Conservation (phyloP, 2,888 invertebrate genomes). For the Polyommatus iphigenia region DNA sequence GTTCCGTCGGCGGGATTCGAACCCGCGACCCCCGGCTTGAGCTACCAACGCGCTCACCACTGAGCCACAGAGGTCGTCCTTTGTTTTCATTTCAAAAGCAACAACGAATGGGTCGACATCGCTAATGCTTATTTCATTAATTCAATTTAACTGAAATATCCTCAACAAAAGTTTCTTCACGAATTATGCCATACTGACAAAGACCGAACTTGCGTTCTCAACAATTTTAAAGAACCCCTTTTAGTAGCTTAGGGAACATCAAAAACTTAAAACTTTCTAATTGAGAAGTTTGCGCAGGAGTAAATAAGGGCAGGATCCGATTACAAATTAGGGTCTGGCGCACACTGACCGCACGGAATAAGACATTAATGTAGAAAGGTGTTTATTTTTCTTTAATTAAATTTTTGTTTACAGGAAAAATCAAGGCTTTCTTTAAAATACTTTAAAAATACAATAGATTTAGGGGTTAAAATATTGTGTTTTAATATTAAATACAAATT, state of each 20-base stretch:
- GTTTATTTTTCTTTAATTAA: too few species aligned
- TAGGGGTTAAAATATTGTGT: too few species aligned
- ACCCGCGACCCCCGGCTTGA: too few species aligned
- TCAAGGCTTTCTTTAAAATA: too few species aligned
- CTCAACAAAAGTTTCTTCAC: not conserved
- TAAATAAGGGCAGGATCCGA: slow-evolving; percentile 34
- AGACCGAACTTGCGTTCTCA: slow-evolving; percentile 14
- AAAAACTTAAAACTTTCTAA: slow-evolving; percentile 56
- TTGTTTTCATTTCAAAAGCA: too few species aligned
- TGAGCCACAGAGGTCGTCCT: too few species aligned
- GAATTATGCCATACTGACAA: not conserved
- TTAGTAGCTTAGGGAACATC: slow-evolving; percentile 51
- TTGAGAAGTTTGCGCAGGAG: slow-evolving; percentile 53
- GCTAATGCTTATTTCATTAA: not conserved
- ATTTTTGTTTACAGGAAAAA: too few species aligned
- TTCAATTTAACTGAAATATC: not conserved
- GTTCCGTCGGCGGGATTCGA: too few species aligned
- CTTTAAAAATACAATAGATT: too few species aligned
- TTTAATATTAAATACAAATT: too few species aligned
- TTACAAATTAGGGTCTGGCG: not conserved
- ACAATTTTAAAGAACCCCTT: slow-evolving; percentile 28
- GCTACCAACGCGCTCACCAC: too few species aligned
- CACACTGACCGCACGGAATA: not conserved
- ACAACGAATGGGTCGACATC: too few species aligned
- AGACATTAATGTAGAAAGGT: not conserved